Conservation (phyloP, 2,888 invertebrate genomes). For the Andrena hattorfiana region DNA sequence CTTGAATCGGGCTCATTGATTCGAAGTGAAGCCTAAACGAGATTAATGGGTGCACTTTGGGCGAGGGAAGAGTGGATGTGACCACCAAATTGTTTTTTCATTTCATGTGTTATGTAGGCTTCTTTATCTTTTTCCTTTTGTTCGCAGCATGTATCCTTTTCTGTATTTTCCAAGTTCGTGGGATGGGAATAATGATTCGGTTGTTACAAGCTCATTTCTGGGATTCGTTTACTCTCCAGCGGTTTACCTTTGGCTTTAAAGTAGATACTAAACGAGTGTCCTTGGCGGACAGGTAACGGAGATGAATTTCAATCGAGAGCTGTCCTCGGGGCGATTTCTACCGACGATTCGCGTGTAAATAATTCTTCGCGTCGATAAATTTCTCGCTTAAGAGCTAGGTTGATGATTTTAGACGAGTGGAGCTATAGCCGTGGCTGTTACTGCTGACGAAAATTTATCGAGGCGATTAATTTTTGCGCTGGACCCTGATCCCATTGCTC, state of each 20-base stretch:
- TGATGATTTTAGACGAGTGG: constrained; percentile 34
- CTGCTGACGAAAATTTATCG: constrained; percentile 63
- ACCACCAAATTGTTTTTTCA: too few relatives aligned
- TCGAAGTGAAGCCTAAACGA: constrained; percentile 17
- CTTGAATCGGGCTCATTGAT: constrained; percentile 40
- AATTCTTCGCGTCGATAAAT: constrained; percentile 65
- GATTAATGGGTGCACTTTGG: neutral
- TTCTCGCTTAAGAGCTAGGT: constrained; percentile 60
- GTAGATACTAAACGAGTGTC: constrained; percentile 36
- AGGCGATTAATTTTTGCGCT: constrained; percentile 49
- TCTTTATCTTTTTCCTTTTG: too few relatives aligned
- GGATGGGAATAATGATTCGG: too few relatives aligned
- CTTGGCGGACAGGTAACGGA: constrained; percentile 29
- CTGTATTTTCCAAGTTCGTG: too few relatives aligned
- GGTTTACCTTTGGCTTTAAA: constrained; percentile 25
- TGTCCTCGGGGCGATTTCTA: constrained; percentile 27
- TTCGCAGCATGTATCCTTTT: too few relatives aligned
- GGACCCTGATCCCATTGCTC: constrained; percentile 54
- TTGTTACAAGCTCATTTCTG: constrained; percentile 36
- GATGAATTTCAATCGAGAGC: constrained; percentile 49
- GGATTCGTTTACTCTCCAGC: constrained; percentile 40
- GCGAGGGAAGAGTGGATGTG: neutral
- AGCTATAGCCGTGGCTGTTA: constrained; percentile 40
- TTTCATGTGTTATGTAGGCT: too few relatives aligned
- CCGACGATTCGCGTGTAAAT: constrained; percentile 49